Evolutionary conservation across 2,888 invertebrate species (phyloP).

Genomic region (Adineta ricciae): DNA sequence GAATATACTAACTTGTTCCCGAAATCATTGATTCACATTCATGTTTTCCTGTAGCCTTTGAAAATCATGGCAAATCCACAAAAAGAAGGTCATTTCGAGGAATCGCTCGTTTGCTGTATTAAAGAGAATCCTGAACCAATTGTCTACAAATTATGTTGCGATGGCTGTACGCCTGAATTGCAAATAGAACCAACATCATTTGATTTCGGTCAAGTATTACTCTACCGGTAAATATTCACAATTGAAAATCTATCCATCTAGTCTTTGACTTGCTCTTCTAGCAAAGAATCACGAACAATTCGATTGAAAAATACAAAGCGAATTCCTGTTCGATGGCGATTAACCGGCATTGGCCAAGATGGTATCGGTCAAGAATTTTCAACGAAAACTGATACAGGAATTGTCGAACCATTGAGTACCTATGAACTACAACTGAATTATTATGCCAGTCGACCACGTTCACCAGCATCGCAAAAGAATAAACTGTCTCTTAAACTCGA

Average conservation of each 20-base stretch:
- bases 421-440: slow-evolving; percentile 49
- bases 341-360: slow-evolving; percentile 44
- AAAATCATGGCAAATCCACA: slow-evolving; percentile 49
- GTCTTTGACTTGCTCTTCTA: too few relatives aligned
- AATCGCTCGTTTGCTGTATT: slow-evolving; percentile 49
- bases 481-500: slow-evolving; percentile 33
- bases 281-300: slow-evolving; percentile 50
- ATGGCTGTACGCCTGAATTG: slow-evolving; percentile 48
- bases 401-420: slow-evolving; percentile 48
- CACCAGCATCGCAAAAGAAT: slow-evolving; percentile 17
- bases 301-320: slow-evolving; percentile 48
- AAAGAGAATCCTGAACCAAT: slow-evolving; percentile 50
- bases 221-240: slow-evolving; percentile 44
- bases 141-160: slow-evolving; percentile 46
- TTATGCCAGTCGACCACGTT: slow-evolving; percentile 46
- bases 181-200: slow-evolving; percentile 48
- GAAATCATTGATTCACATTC: too few relatives aligned
- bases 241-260: neutral
- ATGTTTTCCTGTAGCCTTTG: slow-evolving; percentile 35
- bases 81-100: slow-evolving; percentile 44
- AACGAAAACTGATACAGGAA: slow-evolving; percentile 46
- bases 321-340: slow-evolving; percentile 49
- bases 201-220: slow-evolving; percentile 49
- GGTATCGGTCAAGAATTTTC: slow-evolving; percentile 50
- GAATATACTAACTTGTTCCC: too few relatives aligned